Evolutionary conservation across 2,113 vertebrate genomes (phyloP).

Genomic region (Sander lucioperca): DNA sequence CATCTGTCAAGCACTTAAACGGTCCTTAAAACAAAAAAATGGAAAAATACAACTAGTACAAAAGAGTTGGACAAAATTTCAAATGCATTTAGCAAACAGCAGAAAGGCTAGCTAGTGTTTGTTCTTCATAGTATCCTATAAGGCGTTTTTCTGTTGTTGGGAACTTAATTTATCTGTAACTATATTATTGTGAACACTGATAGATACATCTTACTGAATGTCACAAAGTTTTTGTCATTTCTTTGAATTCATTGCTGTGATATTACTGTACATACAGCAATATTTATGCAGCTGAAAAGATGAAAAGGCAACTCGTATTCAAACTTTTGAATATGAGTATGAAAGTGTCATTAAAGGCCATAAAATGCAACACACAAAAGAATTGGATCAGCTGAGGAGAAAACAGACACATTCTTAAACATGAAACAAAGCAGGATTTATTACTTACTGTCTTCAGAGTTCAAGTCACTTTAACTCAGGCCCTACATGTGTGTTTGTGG

Average conservation of each 20-base stretch:
- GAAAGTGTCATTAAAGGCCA: too few relatives aligned
- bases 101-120: not conserved
- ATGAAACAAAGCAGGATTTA: slow-evolving; percentile 63
- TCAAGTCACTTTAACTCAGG: slow-evolving; percentile 15
- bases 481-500: slow-evolving; percentile 2
- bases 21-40: not conserved
- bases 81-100: not conserved
- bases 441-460: slow-evolving; percentile 31
- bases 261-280: not conserved
- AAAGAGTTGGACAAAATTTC: not conserved
- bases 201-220: not conserved
- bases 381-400: slow-evolving; percentile 86
- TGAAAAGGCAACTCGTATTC: not conserved
- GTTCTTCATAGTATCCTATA: not conserved
- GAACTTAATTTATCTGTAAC: not conserved
- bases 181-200: not conserved
- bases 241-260: not conserved
- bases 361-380: slow-evolving; percentile 42
- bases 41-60: not conserved
- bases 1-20: not conserved
- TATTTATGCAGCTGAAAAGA: not conserved
- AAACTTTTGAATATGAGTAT: not conserved
- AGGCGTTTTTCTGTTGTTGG: not conserved
- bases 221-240: not conserved
- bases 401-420: slow-evolving; percentile 75